phyloP scores from a whole-genome alignment of 2,888 invertebrate genomes.

The Yponomeuta sedellus region DNA sequence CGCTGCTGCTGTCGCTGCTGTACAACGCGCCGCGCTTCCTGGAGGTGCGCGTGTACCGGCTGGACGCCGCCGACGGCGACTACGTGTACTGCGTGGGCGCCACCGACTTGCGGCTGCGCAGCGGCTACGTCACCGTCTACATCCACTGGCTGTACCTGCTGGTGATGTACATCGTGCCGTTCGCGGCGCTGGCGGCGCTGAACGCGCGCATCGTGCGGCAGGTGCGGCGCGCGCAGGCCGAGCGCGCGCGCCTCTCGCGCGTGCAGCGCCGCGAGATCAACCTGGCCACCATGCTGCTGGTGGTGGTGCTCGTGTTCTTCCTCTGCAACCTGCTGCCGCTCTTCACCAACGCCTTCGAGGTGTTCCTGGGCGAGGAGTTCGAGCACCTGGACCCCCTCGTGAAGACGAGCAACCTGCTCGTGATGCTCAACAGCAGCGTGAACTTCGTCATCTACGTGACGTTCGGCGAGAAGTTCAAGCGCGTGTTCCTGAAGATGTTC shows the following conservation, averaged over 20 bases:
- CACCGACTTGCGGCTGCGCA: slow-evolving; percentile 78
- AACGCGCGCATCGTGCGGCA: slow-evolving; percentile 94
- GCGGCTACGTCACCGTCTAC: slow-evolving; percentile 88
- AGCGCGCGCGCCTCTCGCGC: slow-evolving; percentile 91
- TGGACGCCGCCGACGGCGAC: slow-evolving; percentile 70
- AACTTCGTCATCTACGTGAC: slow-evolving; percentile 99
- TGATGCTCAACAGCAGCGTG: slow-evolving; percentile 97
- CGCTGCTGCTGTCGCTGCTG: slow-evolving; percentile 85
- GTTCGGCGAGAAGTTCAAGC: slow-evolving; percentile 97
- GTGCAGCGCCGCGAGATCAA: slow-evolving; percentile 95
- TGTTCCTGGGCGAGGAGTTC: slow-evolving; percentile 72
- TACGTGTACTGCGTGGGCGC: slow-evolving; percentile 83
- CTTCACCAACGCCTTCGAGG: slow-evolving; percentile 90
- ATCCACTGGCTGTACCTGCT: slow-evolving; percentile 96
- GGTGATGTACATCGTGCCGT: slow-evolving; percentile 95
- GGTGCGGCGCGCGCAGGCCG: slow-evolving; percentile 92
- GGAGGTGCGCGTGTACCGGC: slow-evolving; percentile 77
- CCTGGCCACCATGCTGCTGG: slow-evolving; percentile 95
- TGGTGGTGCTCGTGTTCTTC: slow-evolving; percentile 96
- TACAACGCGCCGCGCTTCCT: slow-evolving; percentile 92
- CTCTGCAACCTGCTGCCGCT: slow-evolving; percentile 93
- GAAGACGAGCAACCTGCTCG: slow-evolving; percentile 91
- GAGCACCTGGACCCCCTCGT: slow-evolving; percentile 80
- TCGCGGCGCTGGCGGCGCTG: slow-evolving; percentile 89
- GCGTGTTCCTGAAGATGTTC: slow-evolving; percentile 88